Conservation (phyloP, 2,113 vertebrate species). For the Crotalus viridis region DNA sequence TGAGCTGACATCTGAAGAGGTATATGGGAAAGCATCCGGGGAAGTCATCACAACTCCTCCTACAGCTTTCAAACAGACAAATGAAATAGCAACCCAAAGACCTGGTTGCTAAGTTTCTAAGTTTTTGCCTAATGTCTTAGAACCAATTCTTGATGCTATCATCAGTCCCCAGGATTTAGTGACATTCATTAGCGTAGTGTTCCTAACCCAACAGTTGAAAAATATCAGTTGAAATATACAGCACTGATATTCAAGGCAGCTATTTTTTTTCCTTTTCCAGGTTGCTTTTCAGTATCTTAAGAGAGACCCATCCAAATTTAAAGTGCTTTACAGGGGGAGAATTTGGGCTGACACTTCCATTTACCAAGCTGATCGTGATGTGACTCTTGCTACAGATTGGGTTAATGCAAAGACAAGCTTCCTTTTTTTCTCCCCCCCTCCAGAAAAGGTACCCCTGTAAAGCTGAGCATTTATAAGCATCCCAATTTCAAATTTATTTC, state of each 20-base stretch:
- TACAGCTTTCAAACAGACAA: no score
- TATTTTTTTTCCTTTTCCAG: neutral
- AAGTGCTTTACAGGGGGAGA: slow-evolving; percentile 4
- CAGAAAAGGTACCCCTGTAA: neutral
- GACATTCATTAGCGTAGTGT: neutral
- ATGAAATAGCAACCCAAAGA: no score
- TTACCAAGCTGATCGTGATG: slow-evolving; percentile 22
- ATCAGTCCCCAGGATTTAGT: neutral
- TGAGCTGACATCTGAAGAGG: no score
- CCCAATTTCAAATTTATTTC: slow-evolving; percentile 38
- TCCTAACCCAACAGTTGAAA: neutral
- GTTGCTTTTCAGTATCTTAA: slow-evolving; percentile 12
- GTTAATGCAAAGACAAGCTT: slow-evolving; percentile 2
- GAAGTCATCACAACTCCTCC: no score
- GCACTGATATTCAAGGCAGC: slow-evolving; percentile 18
- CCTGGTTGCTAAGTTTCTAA: neutral
- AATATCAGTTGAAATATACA: neutral
- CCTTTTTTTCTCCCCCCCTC: neutral
- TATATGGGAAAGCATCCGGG: no score
- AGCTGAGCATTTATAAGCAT: slow-evolving; percentile 37
- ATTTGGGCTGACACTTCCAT: slow-evolving; percentile 24
- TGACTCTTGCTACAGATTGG: neutral
- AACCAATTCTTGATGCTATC: neutral
- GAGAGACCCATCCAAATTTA: slow-evolving; percentile 5
- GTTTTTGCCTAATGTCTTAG: neutral